Conservation (phyloP, 2,113 vertebrate species). For the Syrmaticus mikado region DNA sequence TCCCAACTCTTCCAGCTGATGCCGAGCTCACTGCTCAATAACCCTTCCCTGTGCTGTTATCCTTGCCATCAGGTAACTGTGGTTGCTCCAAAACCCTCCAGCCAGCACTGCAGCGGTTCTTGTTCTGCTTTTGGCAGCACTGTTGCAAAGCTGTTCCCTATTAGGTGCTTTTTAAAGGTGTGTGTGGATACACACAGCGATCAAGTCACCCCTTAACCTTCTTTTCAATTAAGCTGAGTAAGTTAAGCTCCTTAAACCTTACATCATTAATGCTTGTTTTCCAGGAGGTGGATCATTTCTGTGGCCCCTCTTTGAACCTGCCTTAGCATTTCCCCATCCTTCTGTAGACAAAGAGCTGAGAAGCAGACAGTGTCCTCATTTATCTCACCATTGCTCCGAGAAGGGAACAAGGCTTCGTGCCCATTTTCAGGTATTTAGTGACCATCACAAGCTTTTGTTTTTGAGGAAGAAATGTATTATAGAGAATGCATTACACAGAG, state of each 20-base stretch:
- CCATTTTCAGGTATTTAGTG: not conserved
- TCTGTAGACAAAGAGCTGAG: not conserved
- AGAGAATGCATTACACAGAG: not conserved
- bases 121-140: not conserved
- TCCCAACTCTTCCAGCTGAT: not conserved
- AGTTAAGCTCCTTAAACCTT: conserved; percentile 18
- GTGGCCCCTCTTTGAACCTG: not conserved
- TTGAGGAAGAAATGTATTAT: not conserved
- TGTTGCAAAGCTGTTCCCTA: not conserved
- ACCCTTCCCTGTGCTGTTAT: not conserved
- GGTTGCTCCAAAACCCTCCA: not conserved
- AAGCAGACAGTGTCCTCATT: not conserved
- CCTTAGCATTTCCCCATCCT: not conserved
- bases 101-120: not conserved
- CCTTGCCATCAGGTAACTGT: not conserved
- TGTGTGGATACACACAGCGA: not conserved
- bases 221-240: not conserved
- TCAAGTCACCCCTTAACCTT: not conserved
- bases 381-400: not conserved
- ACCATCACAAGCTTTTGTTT: not conserved
- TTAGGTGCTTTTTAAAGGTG: not conserved
- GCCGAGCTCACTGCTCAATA: not conserved
- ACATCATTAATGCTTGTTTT: not conserved
- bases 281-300: not conserved
- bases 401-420: not conserved